Percentiles rank a stretch among this genome's conserved stretches.
Conservation (phyloP, 1,140 invertebrate species). For the Coenobita brevimanus region DNA sequence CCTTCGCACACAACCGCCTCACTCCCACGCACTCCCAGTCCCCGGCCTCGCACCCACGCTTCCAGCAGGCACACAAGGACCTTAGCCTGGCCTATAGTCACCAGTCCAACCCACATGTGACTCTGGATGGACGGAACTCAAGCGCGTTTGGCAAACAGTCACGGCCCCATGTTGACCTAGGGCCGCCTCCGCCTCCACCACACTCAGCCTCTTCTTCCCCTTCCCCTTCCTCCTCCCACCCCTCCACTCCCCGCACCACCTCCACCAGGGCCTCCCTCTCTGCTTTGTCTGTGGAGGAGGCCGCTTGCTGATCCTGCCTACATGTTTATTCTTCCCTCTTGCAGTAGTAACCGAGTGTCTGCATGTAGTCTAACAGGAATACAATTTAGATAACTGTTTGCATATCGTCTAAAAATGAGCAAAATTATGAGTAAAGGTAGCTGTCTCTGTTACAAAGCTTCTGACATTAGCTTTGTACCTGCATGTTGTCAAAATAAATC, state of each 20-base stretch:
- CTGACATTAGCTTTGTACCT: too few relatives aligned
- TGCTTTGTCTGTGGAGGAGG: constrained; percentile 50
- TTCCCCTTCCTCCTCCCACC: constrained; percentile 29
- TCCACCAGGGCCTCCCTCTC: constrained; percentile 58
- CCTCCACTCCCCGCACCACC: constrained; percentile 53
- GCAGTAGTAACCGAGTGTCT: too few relatives aligned
- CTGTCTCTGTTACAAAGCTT: too few relatives aligned
- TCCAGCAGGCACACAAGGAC: constrained; percentile 10
- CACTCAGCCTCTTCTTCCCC: constrained; percentile 6
- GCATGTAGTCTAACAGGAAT: too few relatives aligned
- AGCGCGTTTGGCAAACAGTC: neutral
- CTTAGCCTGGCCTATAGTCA: constrained; percentile 13
- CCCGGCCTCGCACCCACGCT: constrained; percentile 2
- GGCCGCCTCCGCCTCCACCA: neutral
- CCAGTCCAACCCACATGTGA: neutral
- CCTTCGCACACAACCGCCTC: constrained; percentile 35
- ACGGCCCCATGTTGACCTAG: constrained; percentile 2
- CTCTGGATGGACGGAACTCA: neutral
- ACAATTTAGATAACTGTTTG: too few relatives aligned
- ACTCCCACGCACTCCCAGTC: constrained; percentile 21
- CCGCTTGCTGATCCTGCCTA: constrained; percentile 19
- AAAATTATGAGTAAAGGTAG: too few relatives aligned
- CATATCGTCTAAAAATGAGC: too few relatives aligned
- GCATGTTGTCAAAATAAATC: too few relatives aligned
- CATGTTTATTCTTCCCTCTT: too few relatives aligned